Conservation (phyloP, 1,140 invertebrate species). For the Bombus huntii region DNA sequence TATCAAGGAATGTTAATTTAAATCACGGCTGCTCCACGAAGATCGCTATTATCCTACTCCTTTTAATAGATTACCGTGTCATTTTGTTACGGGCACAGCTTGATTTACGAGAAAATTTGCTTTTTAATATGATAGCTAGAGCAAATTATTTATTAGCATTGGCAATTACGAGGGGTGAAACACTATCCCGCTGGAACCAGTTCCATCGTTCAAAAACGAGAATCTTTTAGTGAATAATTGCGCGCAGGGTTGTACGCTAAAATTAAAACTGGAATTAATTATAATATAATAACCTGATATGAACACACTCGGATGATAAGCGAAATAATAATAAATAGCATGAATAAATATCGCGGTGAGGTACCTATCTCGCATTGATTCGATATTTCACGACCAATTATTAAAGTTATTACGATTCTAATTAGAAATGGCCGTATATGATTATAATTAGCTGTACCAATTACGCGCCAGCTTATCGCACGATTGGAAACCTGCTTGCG, state of each 20-base stretch:
- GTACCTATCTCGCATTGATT: too few species aligned
- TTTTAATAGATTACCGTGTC: slow-evolving; percentile 48
- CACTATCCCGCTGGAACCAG: slow-evolving; percentile 49
- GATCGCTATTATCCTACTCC: slow-evolving; percentile 44
- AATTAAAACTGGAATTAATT: slow-evolving; percentile 64
- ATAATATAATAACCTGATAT: not conserved
- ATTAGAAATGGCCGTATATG: not conserved
- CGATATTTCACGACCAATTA: not conserved
- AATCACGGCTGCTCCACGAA: slow-evolving; percentile 21
- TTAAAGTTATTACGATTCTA: not conserved
- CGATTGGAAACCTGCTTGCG: not conserved
- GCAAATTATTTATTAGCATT: slow-evolving; percentile 65
- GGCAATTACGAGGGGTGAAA: slow-evolving; percentile 53
- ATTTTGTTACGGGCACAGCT: slow-evolving; percentile 26
- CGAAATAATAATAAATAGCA: slow-evolving; percentile 28
- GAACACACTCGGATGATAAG: not conserved
- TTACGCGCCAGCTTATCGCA: not conserved
- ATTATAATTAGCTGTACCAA: not conserved
- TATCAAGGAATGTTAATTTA: not conserved
- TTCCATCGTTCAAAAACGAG: slow-evolving; percentile 49
- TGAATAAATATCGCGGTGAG: not conserved
- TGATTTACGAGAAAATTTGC: slow-evolving; percentile 17
- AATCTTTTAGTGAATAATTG: slow-evolving; percentile 50
- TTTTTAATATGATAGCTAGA: slow-evolving; percentile 22
- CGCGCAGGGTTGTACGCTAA: slow-evolving; percentile 9